Conservation (phyloP, 2,888 invertebrate species). For the Uloborus plumipes region DNA sequence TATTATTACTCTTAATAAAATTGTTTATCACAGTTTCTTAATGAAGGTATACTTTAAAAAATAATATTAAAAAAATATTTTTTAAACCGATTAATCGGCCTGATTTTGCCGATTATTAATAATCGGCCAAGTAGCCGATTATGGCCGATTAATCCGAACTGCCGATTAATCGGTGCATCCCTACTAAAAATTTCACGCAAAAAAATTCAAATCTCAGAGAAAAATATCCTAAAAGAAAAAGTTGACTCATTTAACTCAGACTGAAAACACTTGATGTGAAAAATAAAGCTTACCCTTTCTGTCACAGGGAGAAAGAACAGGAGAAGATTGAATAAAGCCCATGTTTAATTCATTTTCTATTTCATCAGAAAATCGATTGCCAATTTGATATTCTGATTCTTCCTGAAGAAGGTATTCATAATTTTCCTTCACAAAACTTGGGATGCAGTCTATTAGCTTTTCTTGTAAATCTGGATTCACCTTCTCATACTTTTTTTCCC, state of each 20-base stretch:
- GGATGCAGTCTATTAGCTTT: constrained; percentile 49
- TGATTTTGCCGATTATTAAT: too few relatives aligned
- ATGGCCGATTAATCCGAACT: too few relatives aligned
- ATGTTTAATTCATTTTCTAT: constrained; percentile 25
- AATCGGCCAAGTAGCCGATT: too few relatives aligned
- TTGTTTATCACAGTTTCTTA: too few relatives aligned
- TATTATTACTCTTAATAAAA: too few relatives aligned
- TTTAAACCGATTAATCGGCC: too few relatives aligned
- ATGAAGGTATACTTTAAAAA: too few relatives aligned
- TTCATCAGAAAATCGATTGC: constrained; percentile 32
- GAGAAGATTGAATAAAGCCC: constrained; percentile 36
- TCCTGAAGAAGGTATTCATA: constrained; percentile 47
- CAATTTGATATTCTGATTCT: constrained; percentile 25
- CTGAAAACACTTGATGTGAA: background rate
- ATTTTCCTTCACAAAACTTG: constrained; percentile 47
- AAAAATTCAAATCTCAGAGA: background rate
- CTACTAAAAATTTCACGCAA: too few relatives aligned
- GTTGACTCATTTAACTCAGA: background rate
- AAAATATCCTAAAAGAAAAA: background rate
- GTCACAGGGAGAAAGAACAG: background rate
- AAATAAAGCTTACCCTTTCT: constrained; percentile 1
- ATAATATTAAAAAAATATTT: too few relatives aligned
- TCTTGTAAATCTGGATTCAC: constrained; percentile 28
- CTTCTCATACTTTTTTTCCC: constrained; percentile 37
- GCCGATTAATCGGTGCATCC: too few relatives aligned